Percentiles rank a stretch among this genome's conserved stretches.
phyloP scores from a whole-genome alignment of 2,797 vertebrate species.

The Kryptopterus vitreolus region DNA sequence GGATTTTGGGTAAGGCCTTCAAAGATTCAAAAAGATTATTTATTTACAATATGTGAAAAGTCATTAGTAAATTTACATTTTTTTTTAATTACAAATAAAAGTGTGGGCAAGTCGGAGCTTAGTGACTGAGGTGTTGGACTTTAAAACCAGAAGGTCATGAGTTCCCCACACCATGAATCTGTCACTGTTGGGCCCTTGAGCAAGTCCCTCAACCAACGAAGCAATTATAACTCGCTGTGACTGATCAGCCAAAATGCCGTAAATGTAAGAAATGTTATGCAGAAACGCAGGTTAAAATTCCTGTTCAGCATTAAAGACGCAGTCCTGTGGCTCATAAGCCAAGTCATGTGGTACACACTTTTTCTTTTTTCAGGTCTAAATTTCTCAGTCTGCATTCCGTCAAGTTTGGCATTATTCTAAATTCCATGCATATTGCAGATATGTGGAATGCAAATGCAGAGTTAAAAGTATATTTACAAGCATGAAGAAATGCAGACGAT shows the following conservation, averaged over 20 bases:
- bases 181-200: too few relatives aligned
- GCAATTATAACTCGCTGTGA: too few relatives aligned
- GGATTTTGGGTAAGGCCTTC: not conserved
- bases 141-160: too few relatives aligned
- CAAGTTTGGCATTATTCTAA: not conserved
- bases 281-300: constrained; percentile 2
- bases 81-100: not conserved
- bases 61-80: not conserved
- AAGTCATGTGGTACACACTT: not conserved
- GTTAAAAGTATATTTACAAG: not conserved
- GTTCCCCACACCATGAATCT: too few relatives aligned
- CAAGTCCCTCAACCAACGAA: too few relatives aligned
- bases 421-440: not conserved
- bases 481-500: not conserved
- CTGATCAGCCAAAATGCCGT: too few relatives aligned
- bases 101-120: not conserved
- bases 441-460: not conserved
- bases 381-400: not conserved
- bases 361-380: not conserved
- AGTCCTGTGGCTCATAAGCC: not conserved
- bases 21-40: not conserved
- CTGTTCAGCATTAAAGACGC: not conserved
- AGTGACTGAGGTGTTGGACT: too few relatives aligned
- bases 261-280: not conserved
- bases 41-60: not conserved